phyloP scores from a whole-genome alignment of 2,797 vertebrate species.

The Sebastes cheni region DNA sequence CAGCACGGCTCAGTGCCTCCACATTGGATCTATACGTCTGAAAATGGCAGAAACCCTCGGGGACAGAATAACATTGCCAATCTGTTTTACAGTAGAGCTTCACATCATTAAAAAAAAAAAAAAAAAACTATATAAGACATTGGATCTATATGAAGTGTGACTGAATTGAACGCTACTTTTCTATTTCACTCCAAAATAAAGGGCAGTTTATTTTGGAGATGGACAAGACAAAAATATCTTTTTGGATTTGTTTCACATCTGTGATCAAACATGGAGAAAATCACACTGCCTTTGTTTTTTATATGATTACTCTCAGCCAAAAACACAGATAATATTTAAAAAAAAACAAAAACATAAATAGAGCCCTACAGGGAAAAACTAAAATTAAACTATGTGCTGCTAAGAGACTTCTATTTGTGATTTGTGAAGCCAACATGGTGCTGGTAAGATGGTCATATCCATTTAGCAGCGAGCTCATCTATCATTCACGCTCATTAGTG shows the following conservation, averaged over 20 bases:
- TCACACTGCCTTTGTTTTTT: not conserved
- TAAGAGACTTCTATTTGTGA: slow-evolving; percentile 25
- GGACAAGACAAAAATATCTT: not conserved
- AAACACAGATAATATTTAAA: not conserved
- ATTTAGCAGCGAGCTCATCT: slow-evolving; percentile 53
- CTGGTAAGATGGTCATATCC: slow-evolving; percentile 29
- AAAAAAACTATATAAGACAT: slow-evolving; percentile 18
- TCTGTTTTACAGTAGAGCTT: slow-evolving; percentile 62
- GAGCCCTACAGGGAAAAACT: not conserved
- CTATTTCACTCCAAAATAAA: slow-evolving; percentile 21
- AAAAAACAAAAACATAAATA: not conserved
- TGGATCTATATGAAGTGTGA: slow-evolving; percentile 43
- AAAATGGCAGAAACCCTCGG: slow-evolving; percentile 64
- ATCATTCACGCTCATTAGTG: slow-evolving; percentile 58
- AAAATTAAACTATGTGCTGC: slow-evolving; percentile 2
- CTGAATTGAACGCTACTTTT: slow-evolving; percentile 31
- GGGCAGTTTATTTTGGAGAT: not conserved
- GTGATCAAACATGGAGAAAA: not conserved
- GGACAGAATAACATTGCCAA: slow-evolving; percentile 62
- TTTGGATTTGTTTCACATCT: slow-evolving; percentile 7
- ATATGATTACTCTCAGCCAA: not conserved
- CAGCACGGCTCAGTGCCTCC: slow-evolving; percentile 67
- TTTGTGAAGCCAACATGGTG: slow-evolving; percentile 35
- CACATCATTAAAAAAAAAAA: slow-evolving; percentile 39
- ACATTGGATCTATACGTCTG: slow-evolving; percentile 64